These are phyloP conservation scores for Nasonia oneida DNA, from an alignment of 2,888 invertebrate genomes.

Conservation along the genomic window DNA sequence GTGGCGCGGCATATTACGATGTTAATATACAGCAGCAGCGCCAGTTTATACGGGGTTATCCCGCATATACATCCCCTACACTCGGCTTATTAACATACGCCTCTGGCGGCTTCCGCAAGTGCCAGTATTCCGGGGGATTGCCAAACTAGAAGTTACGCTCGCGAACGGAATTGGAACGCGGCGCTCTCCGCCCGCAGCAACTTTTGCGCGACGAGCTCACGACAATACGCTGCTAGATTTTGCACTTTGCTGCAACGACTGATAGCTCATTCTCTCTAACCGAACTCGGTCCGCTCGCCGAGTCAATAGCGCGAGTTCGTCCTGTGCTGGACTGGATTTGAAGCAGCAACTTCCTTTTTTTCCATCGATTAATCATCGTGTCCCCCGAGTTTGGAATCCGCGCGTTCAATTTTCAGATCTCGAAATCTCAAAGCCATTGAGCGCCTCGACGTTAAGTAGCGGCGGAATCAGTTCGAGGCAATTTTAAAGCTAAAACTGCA, in stretches of 20 bases:
- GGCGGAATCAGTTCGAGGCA: conserved; percentile 47
- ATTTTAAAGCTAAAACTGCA: conserved; percentile 48
- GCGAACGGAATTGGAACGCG: conserved; percentile 54
- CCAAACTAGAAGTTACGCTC: conserved; percentile 67
- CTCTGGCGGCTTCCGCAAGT: conserved; percentile 65
- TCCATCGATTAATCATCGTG: too few relatives aligned
- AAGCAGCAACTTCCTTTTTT: background rate
- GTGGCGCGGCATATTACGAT: conserved; percentile 75
- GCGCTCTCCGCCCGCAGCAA: background rate
- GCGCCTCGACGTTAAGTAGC: conserved; percentile 42
- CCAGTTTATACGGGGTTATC: conserved; percentile 36
- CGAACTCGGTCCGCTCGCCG: too few relatives aligned
- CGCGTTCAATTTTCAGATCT: conserved; percentile 26
- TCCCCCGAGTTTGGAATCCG: too few relatives aligned
- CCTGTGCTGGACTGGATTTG: too few relatives aligned
- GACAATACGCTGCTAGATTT: conserved; percentile 1
- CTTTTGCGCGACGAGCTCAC: conserved; percentile 6
- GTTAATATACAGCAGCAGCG: conserved; percentile 73
- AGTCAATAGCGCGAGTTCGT: too few relatives aligned
- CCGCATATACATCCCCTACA: background rate
- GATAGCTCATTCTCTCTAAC: background rate
- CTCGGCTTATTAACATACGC: conserved; percentile 72
- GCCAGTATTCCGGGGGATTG: conserved; percentile 70
- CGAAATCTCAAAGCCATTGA: conserved; percentile 44
- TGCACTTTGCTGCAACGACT: background rate